Percentiles rank a stretch among this genome's conserved stretches.
phyloP scores from a whole-genome alignment of 2,797 vertebrate genomes.

The Mormyrus hasselquistii region DNA sequence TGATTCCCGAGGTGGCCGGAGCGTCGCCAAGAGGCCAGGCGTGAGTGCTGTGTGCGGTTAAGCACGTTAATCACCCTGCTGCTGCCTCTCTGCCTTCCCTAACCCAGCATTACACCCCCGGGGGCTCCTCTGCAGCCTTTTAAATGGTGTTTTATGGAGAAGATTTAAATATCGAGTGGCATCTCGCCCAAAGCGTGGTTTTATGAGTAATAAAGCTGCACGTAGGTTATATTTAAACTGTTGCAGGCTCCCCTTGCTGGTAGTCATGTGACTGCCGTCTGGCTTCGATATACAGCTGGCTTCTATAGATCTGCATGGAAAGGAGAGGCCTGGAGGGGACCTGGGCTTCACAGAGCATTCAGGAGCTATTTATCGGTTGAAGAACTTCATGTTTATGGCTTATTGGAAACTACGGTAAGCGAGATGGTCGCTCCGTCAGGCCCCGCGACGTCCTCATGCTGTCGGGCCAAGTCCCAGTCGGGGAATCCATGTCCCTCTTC shows the following conservation, averaged over 20 bases:
- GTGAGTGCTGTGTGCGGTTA: not conserved
- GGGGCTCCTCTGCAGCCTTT: constrained; percentile 5
- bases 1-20: not conserved
- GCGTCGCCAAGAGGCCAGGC: not conserved
- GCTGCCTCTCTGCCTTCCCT: not conserved
- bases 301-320: not conserved
- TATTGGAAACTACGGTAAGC: not conserved
- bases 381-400: not conserved
- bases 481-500: not conserved
- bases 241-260: not conserved
- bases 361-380: not conserved
- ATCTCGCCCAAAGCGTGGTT: not conserved
- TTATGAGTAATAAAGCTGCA: constrained; percentile 2
- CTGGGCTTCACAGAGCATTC: not conserved
- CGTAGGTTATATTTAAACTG: constrained; percentile 8
- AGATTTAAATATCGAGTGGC: constrained; percentile 3
- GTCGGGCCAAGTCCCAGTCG: not conserved
- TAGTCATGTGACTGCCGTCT: not conserved
- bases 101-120: not conserved
- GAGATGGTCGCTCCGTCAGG: not conserved
- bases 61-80: not conserved
- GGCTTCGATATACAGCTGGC: not conserved
- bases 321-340: not conserved
- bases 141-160: constrained; percentile 5
- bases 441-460: not conserved